Evolutionary conservation across 2,113 vertebrate species (phyloP).

Genomic region (Peucedramus taeniatus): DNA sequence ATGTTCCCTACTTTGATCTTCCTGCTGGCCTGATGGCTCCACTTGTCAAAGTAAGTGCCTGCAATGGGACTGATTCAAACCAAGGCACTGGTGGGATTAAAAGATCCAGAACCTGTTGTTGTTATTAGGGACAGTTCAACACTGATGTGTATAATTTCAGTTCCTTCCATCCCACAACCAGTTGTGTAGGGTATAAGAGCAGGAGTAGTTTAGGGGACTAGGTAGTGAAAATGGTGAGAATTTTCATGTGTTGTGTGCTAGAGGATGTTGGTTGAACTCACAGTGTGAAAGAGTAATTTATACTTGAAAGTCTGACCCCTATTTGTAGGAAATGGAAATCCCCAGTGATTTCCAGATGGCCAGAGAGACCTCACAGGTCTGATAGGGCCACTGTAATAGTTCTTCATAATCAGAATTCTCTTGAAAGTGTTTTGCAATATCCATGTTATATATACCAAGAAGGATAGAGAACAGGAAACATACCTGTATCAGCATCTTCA

Average conservation of each 20-base stretch:
- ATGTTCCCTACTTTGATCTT: conserved; percentile 97
- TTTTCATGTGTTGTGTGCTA: not conserved
- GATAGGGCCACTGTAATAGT: not conserved
- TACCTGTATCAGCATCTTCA: not conserved
- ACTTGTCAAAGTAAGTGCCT: conserved; percentile 84
- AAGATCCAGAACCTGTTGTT: not conserved
- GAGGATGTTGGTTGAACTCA: not conserved
- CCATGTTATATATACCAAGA: not conserved
- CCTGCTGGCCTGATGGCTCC: conserved; percentile 97
- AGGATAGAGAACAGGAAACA: not conserved
- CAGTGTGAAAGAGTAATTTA: not conserved
- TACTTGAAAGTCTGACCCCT: not conserved
- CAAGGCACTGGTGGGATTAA: no score
- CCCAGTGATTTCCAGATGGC: not conserved
- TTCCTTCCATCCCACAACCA: not conserved
- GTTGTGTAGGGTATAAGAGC: not conserved
- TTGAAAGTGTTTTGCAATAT: not conserved
- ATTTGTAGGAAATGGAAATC: not conserved
- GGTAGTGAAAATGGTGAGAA: not conserved
- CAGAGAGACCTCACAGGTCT: not conserved
- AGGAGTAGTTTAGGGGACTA: not conserved
- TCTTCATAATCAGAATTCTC: not conserved
- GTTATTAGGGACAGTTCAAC: not conserved
- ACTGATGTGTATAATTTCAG: rapidly evolving
- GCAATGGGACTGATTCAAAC: not conserved